A percentile compares a stretch with the other conserved stretches of the same genome.
phyloP scores from a whole-genome alignment of 2,113 vertebrate genomes.

The Brevimyrus niger region DNA sequence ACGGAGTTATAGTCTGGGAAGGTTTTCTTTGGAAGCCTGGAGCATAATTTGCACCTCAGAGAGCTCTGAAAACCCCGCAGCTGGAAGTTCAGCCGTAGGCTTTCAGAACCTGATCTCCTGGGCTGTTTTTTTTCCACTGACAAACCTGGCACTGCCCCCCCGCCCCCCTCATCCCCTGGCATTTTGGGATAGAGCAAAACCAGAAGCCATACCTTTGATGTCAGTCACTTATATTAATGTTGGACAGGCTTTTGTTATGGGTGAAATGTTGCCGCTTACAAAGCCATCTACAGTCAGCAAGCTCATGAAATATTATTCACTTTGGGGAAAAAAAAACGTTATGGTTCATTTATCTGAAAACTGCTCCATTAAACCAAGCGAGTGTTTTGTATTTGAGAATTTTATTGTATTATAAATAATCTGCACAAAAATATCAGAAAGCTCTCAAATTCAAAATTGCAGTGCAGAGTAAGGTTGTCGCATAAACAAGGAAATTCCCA shows the following conservation, averaged over 20 bases:
- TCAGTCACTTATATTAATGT: conserved; percentile 4
- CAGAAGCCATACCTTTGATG: not conserved
- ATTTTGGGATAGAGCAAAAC: not conserved
- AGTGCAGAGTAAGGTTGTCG: not conserved
- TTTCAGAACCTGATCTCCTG: not conserved
- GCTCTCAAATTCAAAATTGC: too few relatives aligned
- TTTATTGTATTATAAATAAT: conserved; percentile 1
- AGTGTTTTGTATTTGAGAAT: not conserved
- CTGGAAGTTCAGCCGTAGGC: not conserved
- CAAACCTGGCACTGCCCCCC: not conserved
- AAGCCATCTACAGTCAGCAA: not conserved
- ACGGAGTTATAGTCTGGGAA: conserved; percentile 2
- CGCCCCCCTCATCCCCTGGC: not conserved
- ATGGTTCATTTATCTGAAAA: not conserved
- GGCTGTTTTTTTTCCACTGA: not conserved
- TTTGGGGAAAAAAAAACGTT: not conserved
- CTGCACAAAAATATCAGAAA: not conserved
- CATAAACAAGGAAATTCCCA: not conserved
- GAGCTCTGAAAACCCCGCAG: not conserved
- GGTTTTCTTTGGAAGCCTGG: not conserved
- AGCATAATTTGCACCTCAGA: not conserved
- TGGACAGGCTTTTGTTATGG: not conserved
- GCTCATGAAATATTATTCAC: not conserved
- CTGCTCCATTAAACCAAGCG: not conserved
- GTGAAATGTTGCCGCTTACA: not conserved